phyloP scores from a whole-genome alignment of 2,113 vertebrate genomes.

The Mellivora capensis region DNA sequence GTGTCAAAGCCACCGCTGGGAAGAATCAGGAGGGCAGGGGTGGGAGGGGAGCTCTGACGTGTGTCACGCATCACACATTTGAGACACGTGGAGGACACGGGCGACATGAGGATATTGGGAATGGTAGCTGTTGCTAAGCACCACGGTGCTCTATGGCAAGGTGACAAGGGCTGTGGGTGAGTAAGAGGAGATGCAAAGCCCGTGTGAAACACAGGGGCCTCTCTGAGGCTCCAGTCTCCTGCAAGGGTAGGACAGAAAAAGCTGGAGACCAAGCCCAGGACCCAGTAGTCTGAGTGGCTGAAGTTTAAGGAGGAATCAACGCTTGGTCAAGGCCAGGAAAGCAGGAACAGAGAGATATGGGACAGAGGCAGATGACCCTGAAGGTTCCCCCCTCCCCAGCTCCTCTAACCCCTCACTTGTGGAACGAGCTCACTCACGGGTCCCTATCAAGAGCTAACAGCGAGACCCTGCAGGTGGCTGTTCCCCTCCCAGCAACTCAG shows the following conservation, averaged over 20 bases:
- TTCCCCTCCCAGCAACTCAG: fast-evolving
- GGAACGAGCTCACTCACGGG: neutral
- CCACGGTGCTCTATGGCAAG: neutral
- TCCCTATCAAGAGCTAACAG: neutral
- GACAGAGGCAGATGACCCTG: neutral
- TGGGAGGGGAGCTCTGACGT: neutral
- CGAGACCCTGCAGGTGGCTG: neutral
- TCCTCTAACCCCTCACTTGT: too few species aligned
- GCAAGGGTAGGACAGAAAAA: neutral
- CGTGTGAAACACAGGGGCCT: neutral
- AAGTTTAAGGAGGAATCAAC: neutral
- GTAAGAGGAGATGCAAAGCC: too few species aligned
- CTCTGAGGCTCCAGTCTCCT: neutral
- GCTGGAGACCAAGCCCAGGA: neutral
- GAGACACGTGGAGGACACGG: neutral
- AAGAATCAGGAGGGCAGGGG: fast-evolving
- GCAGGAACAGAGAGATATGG: neutral
- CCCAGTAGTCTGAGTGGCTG: neutral
- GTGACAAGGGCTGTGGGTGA: neutral
- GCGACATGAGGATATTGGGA: fast-evolving
- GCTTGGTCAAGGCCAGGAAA: neutral
- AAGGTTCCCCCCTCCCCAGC: neutral
- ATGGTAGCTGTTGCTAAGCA: neutral
- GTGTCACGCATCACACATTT: fast-evolving
- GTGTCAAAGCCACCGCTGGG: neutral